Evolutionary conservation across 64 coral and sea anemone genomes (phyloP), one percentile per base, ranked within the genome.

Genomic region (Pocillopora damicornis): DNA sequence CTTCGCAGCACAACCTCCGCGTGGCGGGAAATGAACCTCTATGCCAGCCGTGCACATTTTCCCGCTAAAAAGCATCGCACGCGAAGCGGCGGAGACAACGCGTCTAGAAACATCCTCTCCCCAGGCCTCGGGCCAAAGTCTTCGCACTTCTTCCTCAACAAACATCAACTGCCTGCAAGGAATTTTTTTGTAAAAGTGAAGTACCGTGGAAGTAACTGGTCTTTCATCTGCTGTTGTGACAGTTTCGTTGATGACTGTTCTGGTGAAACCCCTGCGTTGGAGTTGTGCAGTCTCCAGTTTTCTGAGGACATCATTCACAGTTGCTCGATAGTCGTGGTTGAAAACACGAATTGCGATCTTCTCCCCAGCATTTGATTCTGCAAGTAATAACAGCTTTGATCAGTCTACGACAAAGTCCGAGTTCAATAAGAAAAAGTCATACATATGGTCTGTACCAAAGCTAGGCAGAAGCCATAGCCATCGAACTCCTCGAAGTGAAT

Each of bases 111-210:
- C 59, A 0, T 80, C 58, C 61, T 30, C 11, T 10, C 78, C 78
- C 78, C 78, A 80, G 58, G 26, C 78, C 59, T 61, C 78, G 59
- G 78, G 78, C 26, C 59, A 61, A 61, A 80, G n/a, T 10, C 59
- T 30, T 35, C 78, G 56, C 11, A 80, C 15, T 34, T 80, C 78
- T 62, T 61, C 58, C 13, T 80, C 78, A 35, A 80, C 78, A 61
- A 16, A 26, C 58, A 61, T 5, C 22, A 80, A 7, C 23, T 22
- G 78, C 34, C 26, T 58, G 23, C 78, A 80, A 13, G 58, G 78
- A 80, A 62, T 15, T 80, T 58, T 80, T 80, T 80, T 80, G 78
- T 80, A 59, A 30, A 80, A 80, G 15, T 80, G 78, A 13, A 80
- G 78, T n/a, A 62, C 11, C 23, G 78, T 80, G 11, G 78, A 61